Conservation (phyloP, 2,888 invertebrate genomes). For the Eucriotettix oculatus region DNA sequence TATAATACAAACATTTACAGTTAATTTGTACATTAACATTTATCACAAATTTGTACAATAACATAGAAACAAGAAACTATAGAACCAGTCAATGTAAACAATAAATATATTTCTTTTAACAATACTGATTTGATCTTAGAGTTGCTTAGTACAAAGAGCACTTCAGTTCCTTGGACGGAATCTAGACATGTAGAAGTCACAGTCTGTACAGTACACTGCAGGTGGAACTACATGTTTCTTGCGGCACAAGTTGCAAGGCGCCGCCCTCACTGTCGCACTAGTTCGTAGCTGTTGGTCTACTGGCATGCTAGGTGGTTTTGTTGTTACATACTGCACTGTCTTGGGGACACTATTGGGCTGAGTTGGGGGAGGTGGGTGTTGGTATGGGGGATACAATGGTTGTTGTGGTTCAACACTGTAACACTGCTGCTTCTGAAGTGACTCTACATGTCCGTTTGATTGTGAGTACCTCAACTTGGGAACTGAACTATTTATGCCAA, state of each 20-base stretch:
- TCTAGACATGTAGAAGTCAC: constrained; percentile 82
- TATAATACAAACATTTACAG: background rate
- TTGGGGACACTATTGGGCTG: background rate
- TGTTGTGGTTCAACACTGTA: background rate
- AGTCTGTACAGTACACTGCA: constrained; percentile 73
- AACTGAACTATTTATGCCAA: background rate
- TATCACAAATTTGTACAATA: background rate
- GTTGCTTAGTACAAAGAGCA: background rate
- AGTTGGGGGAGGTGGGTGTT: background rate
- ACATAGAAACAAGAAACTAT: background rate
- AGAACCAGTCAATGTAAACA: background rate
- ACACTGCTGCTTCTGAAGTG: background rate
- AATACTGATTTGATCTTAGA: background rate
- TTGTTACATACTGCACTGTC: background rate
- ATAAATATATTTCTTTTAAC: background rate
- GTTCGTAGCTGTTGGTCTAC: constrained; percentile 23
- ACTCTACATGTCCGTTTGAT: background rate
- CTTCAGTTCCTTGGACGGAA: constrained; percentile 48
- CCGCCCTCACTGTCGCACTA: constrained; percentile 32
- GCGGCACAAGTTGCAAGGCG: constrained; percentile 68
- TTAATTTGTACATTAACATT: background rate
- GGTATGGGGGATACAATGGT: background rate
- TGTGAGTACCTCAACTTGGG: background rate
- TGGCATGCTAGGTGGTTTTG: background rate
- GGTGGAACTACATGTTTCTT: constrained; percentile 67